Evolutionary conservation across 2,888 invertebrate genomes (phyloP), one percentile per base, ranked within the genome.

Genomic region (Nebria salina): DNA sequence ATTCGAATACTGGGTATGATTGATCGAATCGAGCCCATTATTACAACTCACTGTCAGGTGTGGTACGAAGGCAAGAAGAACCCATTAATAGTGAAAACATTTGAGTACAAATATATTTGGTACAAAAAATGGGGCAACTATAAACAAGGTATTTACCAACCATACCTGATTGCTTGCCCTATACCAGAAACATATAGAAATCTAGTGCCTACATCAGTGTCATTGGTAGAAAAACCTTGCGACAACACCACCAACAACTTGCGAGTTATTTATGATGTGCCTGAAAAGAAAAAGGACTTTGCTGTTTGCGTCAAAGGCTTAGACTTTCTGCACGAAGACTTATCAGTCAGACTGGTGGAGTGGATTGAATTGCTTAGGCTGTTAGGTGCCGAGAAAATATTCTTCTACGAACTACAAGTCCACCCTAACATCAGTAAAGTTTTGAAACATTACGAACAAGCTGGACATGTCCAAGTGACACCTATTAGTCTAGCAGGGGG

Each of bases 81-180:
- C 85, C 96, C 97, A 0, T 94, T 94, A 42, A 92, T 96, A 41
- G 93, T 95, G 15, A 94, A 95, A 87, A 94, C 94, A 25, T 93
- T 96, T 85, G 97, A 97, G 89, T 97, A 97, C 90, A 97, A 97
- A 88, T 97, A 97, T 88, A 95, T 97, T 85, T 97, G 97, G 97
- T 95, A 96, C 88, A 94, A 94, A 85, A 96, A 96, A 89, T 97
- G 97, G 97, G 97, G 97, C 82, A 97, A 97, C 89, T 96, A 96
- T 89, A 95, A 95, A 87, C 95, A 97, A 88, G 95, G 95, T 77
- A 95, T 97, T 83, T 95, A 96, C 88, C 97, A 97, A 89, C 97
- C 97, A 0, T 97, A 96, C 88, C 91, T 97, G 84, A 93, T 96
- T 83, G 96, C 97, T 25, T 97, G 97, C 89, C 95, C 95, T 87